Percentiles rank a stretch among this genome's conserved stretches.
Evolutionary conservation across 2,888 invertebrate species (phyloP).

Genomic region (Heliconius ethilla): DNA sequence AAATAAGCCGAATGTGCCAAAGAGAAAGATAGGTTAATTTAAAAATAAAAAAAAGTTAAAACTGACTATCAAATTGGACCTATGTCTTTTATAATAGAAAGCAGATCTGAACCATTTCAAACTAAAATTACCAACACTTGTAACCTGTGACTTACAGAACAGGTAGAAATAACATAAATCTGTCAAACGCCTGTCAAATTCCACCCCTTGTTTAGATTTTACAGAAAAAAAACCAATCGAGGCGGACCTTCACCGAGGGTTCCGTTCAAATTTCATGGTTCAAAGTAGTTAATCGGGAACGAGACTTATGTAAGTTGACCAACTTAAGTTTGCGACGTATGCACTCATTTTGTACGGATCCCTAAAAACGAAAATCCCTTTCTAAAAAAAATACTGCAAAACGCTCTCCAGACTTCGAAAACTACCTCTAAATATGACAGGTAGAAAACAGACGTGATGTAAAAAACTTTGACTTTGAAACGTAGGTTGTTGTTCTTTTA

Average conservation of each 20-base stretch:
- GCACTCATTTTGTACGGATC: background rate
- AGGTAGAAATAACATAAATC: conserved; percentile 15
- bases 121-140: background rate
- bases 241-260: too few species aligned
- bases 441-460: conserved; percentile 6
- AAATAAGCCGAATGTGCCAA: background rate
- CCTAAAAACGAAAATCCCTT: background rate
- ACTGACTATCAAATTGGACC: too few species aligned
- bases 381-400: background rate
- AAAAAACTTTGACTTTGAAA: background rate
- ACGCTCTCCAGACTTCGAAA: background rate
- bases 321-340: too few species aligned
- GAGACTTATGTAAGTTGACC: too few species aligned
- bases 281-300: too few species aligned
- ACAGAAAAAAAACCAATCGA: background rate
- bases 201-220: conserved; percentile 14
- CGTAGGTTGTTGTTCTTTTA: background rate
- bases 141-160: background rate
- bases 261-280: too few species aligned
- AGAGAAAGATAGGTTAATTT: too few species aligned
- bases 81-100: background rate
- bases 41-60: too few species aligned
- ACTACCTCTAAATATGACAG: conserved; percentile 9
- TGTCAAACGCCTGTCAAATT: conserved; percentile 16
- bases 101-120: background rate